Base-by-base conservation (phyloP, 2,797 vertebrate genomes). In the Enteromius paludinosus region DNA sequence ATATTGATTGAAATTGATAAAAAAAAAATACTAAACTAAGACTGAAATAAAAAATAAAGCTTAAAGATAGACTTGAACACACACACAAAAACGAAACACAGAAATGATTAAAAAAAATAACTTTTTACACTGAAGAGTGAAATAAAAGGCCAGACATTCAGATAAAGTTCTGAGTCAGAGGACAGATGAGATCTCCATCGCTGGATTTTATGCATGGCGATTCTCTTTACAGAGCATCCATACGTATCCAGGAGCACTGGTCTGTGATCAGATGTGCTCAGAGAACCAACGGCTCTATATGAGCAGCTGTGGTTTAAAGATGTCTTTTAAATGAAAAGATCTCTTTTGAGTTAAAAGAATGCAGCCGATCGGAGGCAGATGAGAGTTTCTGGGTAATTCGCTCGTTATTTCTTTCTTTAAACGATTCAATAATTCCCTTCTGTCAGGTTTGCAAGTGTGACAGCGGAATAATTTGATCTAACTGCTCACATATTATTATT, bases 391-490 rank as follows among this genome's bases (percentile, higher is more conserved):
- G 45, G 38, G 61, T 25, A 68, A 54, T 79, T 54, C 23, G 5
- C n/a, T 20, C 52, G 30, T 83, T 74, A 80, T 74, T 78, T 84
- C 66, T 84, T n/a, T 66, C 83, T 89, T 86, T 88, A n/a, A 91
- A 87, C 83, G 87, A 78, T 85, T 80, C 83, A 88, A 91, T 88
- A 89, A 87, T 90, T 90, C 90, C 91, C 90, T 89, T 92, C 91
- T 93, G 92, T 92, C 90, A 89, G 89, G 89, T 79, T 87, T 88
- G 83, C 87, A 88, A 87, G 87, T 88, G 83, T 87, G 86, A 87
- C 85, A 69, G 84, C 84, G 86, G 89, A 90, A 90, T 91, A 89
- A 94, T 93, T 92, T 91, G 87, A 80, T 89, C 89, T 92, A 93
- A 92, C 87, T 90, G 88, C 69, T 59, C 47, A 28, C 62, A 45